A percentile compares a stretch with the other conserved stretches of the same genome.
phyloP scores from a whole-genome alignment of 2,113 vertebrate genomes.

The Labrus mixtus region DNA sequence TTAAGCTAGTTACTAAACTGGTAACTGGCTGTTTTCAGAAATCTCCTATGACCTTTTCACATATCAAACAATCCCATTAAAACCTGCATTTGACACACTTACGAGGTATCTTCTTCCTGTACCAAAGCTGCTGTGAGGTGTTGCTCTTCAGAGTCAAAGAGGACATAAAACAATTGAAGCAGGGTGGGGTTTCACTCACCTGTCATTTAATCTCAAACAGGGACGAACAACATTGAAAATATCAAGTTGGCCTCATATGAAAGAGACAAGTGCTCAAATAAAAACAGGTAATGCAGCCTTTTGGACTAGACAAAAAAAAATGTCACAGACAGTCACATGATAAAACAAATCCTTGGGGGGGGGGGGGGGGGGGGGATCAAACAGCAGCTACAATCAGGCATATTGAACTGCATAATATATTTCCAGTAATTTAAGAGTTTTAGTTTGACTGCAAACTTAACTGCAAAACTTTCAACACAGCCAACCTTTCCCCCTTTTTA shows the following conservation, averaged over 20 bases:
- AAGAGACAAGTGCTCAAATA: not conserved
- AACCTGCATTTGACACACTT: too few relatives aligned
- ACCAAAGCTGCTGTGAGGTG: not conserved
- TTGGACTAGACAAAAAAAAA: not conserved
- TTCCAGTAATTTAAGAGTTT: not conserved
- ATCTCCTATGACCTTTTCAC: too few relatives aligned
- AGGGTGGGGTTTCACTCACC: not conserved
- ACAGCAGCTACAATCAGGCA: not conserved
- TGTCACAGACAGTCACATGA: not conserved
- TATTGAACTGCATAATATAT: not conserved
- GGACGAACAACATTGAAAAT: not conserved
- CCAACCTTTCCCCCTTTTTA: not conserved
- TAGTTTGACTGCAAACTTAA: too few relatives aligned
- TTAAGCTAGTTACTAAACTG: too few relatives aligned
- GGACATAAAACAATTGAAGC: not conserved
- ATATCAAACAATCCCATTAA: too few relatives aligned
- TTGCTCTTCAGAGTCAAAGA: not conserved
- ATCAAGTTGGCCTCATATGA: not conserved
- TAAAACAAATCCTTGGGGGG: too few relatives aligned
- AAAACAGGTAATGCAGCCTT: not conserved
- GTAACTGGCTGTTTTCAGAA: too few relatives aligned
- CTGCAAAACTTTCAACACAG: too few relatives aligned
- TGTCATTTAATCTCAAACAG: conserved; percentile 25
- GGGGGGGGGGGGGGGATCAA: too few relatives aligned
- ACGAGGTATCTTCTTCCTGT: not conserved